These are phyloP conservation scores for Periplaneta americana DNA, from an alignment of 1,140 invertebrate species.

Conservation along the genomic window DNA sequence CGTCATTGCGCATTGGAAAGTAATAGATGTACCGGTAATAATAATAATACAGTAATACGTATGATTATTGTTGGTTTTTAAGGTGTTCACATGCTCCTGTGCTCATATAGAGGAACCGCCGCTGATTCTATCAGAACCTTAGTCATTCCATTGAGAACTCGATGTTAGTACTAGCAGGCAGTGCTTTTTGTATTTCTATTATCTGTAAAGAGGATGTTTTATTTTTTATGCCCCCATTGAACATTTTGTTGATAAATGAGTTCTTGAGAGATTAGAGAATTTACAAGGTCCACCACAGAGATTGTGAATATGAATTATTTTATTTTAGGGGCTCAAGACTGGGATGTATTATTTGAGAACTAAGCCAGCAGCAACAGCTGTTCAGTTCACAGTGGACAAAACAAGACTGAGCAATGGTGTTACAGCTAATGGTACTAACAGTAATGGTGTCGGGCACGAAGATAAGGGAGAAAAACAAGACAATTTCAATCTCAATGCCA, in stretches of 20 bases:
- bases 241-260: too few relatives aligned
- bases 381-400: conserved; percentile 98
- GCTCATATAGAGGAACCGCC: too few relatives aligned
- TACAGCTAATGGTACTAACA: conserved; percentile 22
- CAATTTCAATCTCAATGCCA: conserved; percentile 63
- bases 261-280: too few relatives aligned
- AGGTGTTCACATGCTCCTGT: too few relatives aligned
- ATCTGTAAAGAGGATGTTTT: not conserved
- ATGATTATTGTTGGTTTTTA: too few relatives aligned
- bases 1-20: too few relatives aligned
- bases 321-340: conserved; percentile 83
- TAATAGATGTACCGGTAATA: too few relatives aligned
- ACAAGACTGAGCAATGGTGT: conserved; percentile 48
- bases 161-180: too few relatives aligned
- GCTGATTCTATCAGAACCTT: too few relatives aligned
- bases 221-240: not conserved
- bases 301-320: too few relatives aligned
- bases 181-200: not conserved
- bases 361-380: conserved; percentile 92
- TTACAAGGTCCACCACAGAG: not conserved
- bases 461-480: conserved; percentile 25
- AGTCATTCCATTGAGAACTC: too few relatives aligned
- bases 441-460: conserved; percentile 29
- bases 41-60: too few relatives aligned
- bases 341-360: conserved; percentile 99